Evolutionary conservation across 2,888 invertebrate species (phyloP).

Genomic region (Microctonus brassicae): DNA sequence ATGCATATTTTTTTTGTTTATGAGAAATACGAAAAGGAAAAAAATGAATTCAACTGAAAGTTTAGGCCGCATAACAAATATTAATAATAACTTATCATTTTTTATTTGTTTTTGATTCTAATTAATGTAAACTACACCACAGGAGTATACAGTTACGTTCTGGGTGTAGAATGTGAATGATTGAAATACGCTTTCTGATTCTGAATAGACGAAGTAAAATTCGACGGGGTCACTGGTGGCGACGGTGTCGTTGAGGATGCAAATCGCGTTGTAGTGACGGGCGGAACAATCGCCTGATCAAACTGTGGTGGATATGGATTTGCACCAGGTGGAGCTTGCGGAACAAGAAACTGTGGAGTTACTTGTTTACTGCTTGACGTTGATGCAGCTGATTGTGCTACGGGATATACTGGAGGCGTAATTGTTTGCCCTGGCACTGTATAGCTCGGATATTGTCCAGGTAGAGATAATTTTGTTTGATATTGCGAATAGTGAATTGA

Average conservation of each 20-base stretch:
- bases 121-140: background rate
- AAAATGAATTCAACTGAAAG: background rate
- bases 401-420: conserved; percentile 28
- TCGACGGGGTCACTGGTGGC: conserved; percentile 30
- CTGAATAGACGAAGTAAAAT: conserved; percentile 49
- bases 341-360: conserved; percentile 53
- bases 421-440: conserved; percentile 18
- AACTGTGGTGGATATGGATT: conserved; percentile 67
- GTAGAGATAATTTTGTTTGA: conserved; percentile 36
- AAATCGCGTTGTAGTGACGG: conserved; percentile 50
- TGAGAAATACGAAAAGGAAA: background rate
- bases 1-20: background rate
- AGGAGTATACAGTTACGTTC: conserved; percentile 55
- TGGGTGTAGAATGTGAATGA: conserved; percentile 60
- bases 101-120: background rate
- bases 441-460: conserved; percentile 9
- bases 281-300: conserved; percentile 47
- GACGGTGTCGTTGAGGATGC: conserved; percentile 43
- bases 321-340: conserved; percentile 66
- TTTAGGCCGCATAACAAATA: background rate
- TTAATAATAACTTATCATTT: background rate
- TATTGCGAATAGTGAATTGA: conserved; percentile 62
- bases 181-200: conserved; percentile 56
- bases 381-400: conserved; percentile 19
- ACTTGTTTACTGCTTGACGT: conserved; percentile 18